Evolutionary conservation across 2,888 invertebrate genomes (phyloP).

Genomic region (Phyllotreta cruciferae): DNA sequence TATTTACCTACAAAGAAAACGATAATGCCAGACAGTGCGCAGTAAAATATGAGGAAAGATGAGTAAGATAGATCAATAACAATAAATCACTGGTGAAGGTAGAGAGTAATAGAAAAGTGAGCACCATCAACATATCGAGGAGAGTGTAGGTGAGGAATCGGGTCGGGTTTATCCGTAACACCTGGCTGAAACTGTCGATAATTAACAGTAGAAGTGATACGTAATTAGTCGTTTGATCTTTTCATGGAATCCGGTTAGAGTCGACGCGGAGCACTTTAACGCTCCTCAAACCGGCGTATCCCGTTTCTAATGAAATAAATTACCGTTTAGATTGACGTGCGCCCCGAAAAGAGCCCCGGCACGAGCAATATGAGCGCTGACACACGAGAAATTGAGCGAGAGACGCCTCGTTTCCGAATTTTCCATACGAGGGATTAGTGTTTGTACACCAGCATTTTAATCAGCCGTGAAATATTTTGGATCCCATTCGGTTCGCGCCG

Average conservation of each 20-base stretch:
- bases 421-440: too few relatives aligned
- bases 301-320: conserved; percentile 34
- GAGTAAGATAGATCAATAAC: too few relatives aligned
- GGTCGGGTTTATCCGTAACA: conserved; percentile 40
- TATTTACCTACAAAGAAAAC: too few relatives aligned
- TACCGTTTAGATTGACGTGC: conserved; percentile 31
- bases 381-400: conserved; percentile 8
- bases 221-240: conserved; percentile 45
- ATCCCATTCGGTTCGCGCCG: neutral
- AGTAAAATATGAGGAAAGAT: too few relatives aligned
- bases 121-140: too few relatives aligned
- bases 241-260: conserved; percentile 44
- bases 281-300: conserved; percentile 18
- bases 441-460: conserved; percentile 12
- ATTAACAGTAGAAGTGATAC: conserved; percentile 43
- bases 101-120: too few relatives aligned
- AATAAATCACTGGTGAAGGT: too few relatives aligned
- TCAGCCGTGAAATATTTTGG: conserved; percentile 15
- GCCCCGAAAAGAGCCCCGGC: conserved; percentile 6
- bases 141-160: neutral
- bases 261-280: conserved; percentile 31
- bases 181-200: conserved; percentile 44
- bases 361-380: neutral
- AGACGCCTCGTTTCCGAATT: neutral
- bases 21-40: too few relatives aligned